phyloP scores from a whole-genome alignment of 2,113 vertebrate genomes.

The Rostratula benghalensis region DNA sequence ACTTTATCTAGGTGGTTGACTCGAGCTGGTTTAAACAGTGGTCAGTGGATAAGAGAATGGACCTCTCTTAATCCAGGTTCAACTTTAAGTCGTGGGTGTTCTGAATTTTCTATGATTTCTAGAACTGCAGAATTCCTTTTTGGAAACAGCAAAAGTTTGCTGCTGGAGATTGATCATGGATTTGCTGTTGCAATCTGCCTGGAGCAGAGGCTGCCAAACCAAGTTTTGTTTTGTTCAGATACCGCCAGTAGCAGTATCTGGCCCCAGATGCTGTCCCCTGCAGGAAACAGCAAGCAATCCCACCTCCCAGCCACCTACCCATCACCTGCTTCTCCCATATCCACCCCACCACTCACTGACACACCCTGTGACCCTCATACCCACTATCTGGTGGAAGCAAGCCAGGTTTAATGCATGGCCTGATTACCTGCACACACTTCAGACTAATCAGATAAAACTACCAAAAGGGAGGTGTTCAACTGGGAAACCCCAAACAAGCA shows the following conservation, averaged over 20 bases:
- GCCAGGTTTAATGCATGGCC: not conserved
- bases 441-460: not conserved
- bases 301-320: not conserved
- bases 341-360: not conserved
- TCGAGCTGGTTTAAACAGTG: not conserved
- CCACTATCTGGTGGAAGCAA: not conserved
- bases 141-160: not conserved
- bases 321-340: not conserved
- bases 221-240: not conserved
- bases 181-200: not conserved
- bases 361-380: not conserved
- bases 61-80: not conserved
- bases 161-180: not conserved
- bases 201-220: not conserved
- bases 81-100: fast-evolving
- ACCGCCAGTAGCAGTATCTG: not conserved
- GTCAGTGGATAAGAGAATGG: not conserved
- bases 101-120: not conserved
- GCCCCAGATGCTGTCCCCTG: not conserved
- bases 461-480: not conserved
- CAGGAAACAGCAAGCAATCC: fast-evolving
- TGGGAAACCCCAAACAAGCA: not conserved
- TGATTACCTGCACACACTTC: not conserved
- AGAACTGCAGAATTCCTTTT: not conserved
- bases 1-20: not conserved